Base-by-base conservation (phyloP, 1,140 invertebrate species). In the Acyrthosiphon pisum region DNA sequence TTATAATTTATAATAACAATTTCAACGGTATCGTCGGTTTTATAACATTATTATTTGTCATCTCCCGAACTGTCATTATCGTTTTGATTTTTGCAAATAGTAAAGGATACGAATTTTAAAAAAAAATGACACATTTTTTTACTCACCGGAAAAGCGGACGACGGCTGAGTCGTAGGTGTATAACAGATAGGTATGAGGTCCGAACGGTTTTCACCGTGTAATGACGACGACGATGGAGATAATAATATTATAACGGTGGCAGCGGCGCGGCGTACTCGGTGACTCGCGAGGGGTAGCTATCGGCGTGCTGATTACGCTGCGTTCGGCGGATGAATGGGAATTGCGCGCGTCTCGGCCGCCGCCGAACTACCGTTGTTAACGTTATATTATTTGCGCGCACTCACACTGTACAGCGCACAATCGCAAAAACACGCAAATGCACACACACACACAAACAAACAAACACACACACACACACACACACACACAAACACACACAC, bases 311-410 rank as follows among this genome's bases (percentile, higher is more conserved):
- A 89, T 53, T 53, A 23, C 87, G 9, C 87, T 48, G 48, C 87
- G 87, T 53, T 89, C 9, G 48, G 87, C 87, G 87, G 9, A 89
- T 89, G 46, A 89, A 89, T 89, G 87, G 22, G 46, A 89, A 89
- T 53, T 23, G 87, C 87, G 46, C 87, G 48, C 46, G 86, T 48
- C 86, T 48, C 46, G n/a, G 46, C n/a, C 30, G 14, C 46, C n/a
- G 44, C 30, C 46, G 46, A 86, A 68, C 60, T n/a, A 68, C 60
- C 60, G 30, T n/a, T 1, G 60, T 68, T 30, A 30, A 44, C 83
- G 23, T 86, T 86, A 20, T 6, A 41, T 86, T 86, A 41, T 86
- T 86, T 44, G 84, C 44, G 14, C 84, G 14, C 84, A 20, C 84
- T 30, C 84, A 18, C 84, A 18, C 84, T 1, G 3, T 18, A 50